Evolutionary conservation across 92 coral and sea anemone species (phyloP), one percentile per base, ranked within the genome.

Genomic region (Pocillopora meandrina): DNA sequence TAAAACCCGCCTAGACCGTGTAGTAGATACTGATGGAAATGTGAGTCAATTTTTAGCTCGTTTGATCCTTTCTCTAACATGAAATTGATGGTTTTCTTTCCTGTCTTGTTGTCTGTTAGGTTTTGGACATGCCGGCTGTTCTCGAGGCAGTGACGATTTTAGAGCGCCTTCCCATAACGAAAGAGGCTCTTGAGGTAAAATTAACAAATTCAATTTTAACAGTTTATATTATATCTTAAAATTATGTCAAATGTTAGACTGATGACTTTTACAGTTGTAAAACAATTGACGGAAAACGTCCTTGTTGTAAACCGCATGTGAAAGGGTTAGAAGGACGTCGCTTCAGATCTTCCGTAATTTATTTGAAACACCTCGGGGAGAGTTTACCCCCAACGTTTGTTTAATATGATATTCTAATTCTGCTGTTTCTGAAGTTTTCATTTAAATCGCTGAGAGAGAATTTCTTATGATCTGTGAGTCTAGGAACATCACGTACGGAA

Each of bases 21-120:
- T 94, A 91, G 99, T 97, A 91, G 99, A 97, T 85, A 88, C 97
- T 91, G 99, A 97, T 86, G 99, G 99, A 91, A 97, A 97, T 93
- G 99, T 97, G 87, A 74, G 99, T 91, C 34, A 36, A 83, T 68
- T 57, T 84, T 71, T 20, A 86, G 83, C 67, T 16, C 72, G 23
- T 69, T 83, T 87, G 60, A 36, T 36, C 1, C 18, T 68, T 49
- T 74, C 33, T 26, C 77, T 13, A 11, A 12, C 82, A n/a, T 52
- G 76, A 89, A 83, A 87, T 90, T 81, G 58, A 59, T 59, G 67
- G 68, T 83, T 91, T 89, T 77, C 83, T 86, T 86, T 67, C 59
- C 83, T 84, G 74, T 5, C 52, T 85, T 65, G 56, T 66, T 83
- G 61, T 63, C 8, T 42, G 81, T 75, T 79, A 97, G 99, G 99